Conservation (phyloP, 2,797 vertebrate species). For the Corythornis leucogaster region DNA sequence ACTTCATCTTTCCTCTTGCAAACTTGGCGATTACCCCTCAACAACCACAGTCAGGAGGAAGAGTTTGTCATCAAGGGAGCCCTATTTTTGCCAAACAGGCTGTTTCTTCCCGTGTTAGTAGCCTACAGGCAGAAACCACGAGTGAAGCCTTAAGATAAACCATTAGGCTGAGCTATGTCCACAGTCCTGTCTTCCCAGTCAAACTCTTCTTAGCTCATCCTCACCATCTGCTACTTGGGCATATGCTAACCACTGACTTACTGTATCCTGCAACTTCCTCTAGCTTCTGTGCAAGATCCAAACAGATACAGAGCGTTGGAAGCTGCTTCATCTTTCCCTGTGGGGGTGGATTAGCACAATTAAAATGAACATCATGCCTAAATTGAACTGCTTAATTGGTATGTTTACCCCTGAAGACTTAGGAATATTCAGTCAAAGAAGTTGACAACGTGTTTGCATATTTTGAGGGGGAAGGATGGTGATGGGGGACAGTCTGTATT, state of each 20-base stretch:
- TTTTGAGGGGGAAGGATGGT: not conserved
- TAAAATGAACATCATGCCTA: slow-evolving; percentile 75
- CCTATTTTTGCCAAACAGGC: slow-evolving; percentile 31
- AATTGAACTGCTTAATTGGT: slow-evolving; percentile 74
- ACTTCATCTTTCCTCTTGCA: slow-evolving; percentile 10
- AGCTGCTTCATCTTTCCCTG: slow-evolving; percentile 58
- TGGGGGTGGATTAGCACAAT: slow-evolving; percentile 69
- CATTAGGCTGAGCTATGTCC: slow-evolving; percentile 33
- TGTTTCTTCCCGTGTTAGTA: not conserved
- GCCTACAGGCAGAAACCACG: not conserved
- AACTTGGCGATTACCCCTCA: not conserved
- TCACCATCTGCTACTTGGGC: slow-evolving; percentile 23
- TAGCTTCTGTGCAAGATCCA: slow-evolving; percentile 41
- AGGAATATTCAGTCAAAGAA: slow-evolving; percentile 62
- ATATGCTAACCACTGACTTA: slow-evolving; percentile 68
- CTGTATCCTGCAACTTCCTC: slow-evolving; percentile 53
- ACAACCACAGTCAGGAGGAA: not conserved
- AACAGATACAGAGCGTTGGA: slow-evolving; percentile 67
- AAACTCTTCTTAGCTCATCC: slow-evolving; percentile 29
- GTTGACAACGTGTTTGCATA: not conserved
- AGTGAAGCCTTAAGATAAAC: slow-evolving; percentile 26
- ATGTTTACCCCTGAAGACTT: slow-evolving; percentile 67
- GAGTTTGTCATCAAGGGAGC: not conserved
- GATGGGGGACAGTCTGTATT: not conserved
- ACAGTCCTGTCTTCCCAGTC: not conserved